phyloP scores from a whole-genome alignment of 23 tunicate genomes.

The Aplidium turbinatum region DNA sequence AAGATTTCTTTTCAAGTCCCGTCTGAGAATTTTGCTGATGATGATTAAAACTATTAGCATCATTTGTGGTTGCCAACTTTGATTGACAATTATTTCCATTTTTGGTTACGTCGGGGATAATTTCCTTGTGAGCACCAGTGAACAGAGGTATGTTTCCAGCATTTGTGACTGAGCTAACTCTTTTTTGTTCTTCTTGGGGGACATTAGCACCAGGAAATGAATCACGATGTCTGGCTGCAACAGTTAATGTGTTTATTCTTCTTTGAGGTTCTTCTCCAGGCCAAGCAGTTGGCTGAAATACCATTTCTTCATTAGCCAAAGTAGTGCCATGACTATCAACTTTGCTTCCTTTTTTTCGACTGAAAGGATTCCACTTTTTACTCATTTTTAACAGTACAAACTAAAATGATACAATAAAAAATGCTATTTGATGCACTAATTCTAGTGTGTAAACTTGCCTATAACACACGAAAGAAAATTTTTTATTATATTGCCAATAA shows the following conservation, averaged over 20 bases:
- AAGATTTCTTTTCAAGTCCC: background rate
- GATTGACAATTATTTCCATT: background rate
- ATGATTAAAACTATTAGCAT: too few relatives aligned
- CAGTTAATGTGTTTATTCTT: background rate
- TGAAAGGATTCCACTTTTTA: conserved; percentile 74
- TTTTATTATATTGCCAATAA: too few relatives aligned
- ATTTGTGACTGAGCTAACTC: background rate
- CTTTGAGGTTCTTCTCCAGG: conserved; percentile 9
- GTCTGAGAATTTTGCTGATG: too few relatives aligned
- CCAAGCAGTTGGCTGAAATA: conserved; percentile 52
- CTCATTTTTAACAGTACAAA: too few relatives aligned
- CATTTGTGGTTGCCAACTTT: background rate
- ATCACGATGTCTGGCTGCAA: too few relatives aligned
- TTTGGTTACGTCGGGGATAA: background rate
- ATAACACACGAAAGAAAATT: too few relatives aligned
- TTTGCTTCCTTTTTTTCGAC: conserved; percentile 42
- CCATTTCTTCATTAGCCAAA: conserved; percentile 70
- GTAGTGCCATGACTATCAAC: conserved; percentile 91
- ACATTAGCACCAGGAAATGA: too few relatives aligned
- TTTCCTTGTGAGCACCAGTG: background rate
- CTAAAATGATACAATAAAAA: too few relatives aligned
- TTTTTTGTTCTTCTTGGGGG: background rate
- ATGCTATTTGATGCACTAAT: too few relatives aligned
- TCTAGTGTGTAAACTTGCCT: too few relatives aligned
- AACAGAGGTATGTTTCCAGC: background rate